Percentiles rank a stretch among this genome's conserved stretches.
Conservation (phyloP, 2,113 vertebrate species). For the Oncorhynchus keta region DNA sequence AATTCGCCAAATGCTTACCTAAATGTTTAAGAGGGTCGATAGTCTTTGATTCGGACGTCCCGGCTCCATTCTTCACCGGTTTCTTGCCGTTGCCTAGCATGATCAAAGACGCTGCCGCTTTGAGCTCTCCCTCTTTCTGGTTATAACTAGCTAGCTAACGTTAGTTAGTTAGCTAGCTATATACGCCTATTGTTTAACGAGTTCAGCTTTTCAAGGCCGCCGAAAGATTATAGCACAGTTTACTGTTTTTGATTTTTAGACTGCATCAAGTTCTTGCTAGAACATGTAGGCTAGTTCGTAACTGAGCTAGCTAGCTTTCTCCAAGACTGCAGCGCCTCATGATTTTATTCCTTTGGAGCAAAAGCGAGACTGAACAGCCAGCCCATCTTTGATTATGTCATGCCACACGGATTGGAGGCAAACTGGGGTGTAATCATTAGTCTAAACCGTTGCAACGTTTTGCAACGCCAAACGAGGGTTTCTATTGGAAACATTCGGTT, state of each 20-base stretch:
- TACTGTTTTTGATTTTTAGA: too few relatives aligned
- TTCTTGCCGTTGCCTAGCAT: conserved; percentile 65
- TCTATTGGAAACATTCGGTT: too few relatives aligned
- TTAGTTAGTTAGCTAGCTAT: too few relatives aligned
- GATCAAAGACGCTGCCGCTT: conserved; percentile 4
- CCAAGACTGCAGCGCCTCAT: conserved; percentile 13
- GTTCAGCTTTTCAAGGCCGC: too few relatives aligned
- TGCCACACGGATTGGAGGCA: background rate
- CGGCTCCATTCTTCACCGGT: conserved; percentile 48
- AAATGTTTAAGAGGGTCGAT: conserved; percentile 68
- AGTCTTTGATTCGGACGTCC: conserved; percentile 57
- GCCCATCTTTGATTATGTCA: conserved; percentile 4
- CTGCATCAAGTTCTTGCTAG: background rate
- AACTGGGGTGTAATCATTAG: background rate
- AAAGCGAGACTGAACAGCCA: background rate
- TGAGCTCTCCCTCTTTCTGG: background rate
- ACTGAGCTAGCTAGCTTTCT: background rate
- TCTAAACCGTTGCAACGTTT: too few relatives aligned
- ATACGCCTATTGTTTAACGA: too few relatives aligned
- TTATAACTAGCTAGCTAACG: background rate
- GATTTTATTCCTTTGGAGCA: conserved; percentile 16
- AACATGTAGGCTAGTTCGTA: background rate
- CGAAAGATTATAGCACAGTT: too few relatives aligned
- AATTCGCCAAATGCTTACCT: conserved; percentile 48
- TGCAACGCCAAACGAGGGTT: too few relatives aligned